A percentile compares a stretch with the other conserved stretches of the same genome.
Evolutionary conservation across 2,888 invertebrate genomes (phyloP).

Genomic region (Temnothorax rugatulus): DNA sequence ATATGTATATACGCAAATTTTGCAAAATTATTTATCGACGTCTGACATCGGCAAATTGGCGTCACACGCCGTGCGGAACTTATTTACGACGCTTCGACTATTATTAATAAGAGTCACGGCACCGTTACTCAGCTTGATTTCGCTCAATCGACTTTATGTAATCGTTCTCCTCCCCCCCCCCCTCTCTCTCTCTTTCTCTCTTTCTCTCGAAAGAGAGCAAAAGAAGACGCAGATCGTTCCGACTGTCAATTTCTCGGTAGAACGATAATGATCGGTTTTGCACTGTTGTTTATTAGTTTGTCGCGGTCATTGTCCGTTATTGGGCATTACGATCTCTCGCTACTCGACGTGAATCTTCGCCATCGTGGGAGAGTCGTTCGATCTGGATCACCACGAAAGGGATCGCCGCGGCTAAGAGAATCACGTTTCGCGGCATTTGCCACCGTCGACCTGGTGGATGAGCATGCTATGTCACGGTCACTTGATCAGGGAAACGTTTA

Average conservation of each 20-base stretch:
- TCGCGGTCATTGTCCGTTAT: slow-evolving; percentile 72
- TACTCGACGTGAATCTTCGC: slow-evolving; percentile 48
- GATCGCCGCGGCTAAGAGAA: slow-evolving; percentile 64
- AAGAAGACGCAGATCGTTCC: slow-evolving; percentile 47
- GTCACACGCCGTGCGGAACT: slow-evolving; percentile 9
- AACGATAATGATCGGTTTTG: slow-evolving; percentile 66
- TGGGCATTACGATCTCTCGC: slow-evolving; percentile 63
- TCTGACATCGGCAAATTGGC: slow-evolving; percentile 8
- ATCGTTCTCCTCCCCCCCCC: neutral
- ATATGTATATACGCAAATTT: neutral
- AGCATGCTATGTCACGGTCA: slow-evolving; percentile 71
- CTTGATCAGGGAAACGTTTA: slow-evolving; percentile 69
- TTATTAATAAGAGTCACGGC: slow-evolving; percentile 45
- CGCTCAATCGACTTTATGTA: slow-evolving; percentile 48
- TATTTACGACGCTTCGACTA: slow-evolving; percentile 25
- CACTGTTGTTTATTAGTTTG: slow-evolving; percentile 71
- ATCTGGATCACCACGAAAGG: slow-evolving; percentile 70
- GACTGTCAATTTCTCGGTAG: slow-evolving; percentile 65
- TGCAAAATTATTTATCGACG: slow-evolving; percentile 32
- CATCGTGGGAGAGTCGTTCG: slow-evolving; percentile 81
- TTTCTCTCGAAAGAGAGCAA: neutral
- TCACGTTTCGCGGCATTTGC: slow-evolving; percentile 53
- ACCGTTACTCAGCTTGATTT: slow-evolving; percentile 51
- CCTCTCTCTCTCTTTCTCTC: neutral
- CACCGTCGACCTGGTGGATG: slow-evolving; percentile 50